Evolutionary conservation across 2,888 invertebrate genomes (phyloP).

Genomic region (Pardosa pseudoannulata): DNA sequence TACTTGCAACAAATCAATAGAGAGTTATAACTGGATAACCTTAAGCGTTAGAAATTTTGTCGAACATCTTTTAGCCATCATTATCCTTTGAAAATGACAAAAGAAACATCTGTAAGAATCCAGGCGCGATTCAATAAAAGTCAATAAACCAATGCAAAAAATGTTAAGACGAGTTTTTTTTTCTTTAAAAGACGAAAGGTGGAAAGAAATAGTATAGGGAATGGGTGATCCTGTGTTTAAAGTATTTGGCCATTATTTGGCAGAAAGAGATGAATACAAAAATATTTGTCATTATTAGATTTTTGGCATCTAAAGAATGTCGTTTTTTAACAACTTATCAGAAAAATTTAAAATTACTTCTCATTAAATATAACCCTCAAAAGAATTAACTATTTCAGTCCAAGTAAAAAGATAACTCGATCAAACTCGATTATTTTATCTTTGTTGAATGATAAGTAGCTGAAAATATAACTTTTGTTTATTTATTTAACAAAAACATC

Average conservation of each 20-base stretch:
- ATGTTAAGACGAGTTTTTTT: neutral
- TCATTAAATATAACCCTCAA: too few relatives aligned
- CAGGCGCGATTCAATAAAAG: conserved; percentile 55
- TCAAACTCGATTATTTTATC: too few relatives aligned
- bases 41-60: conserved; percentile 34
- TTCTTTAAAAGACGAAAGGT: neutral
- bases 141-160: conserved; percentile 30
- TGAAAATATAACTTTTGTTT: too few relatives aligned
- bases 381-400: too few relatives aligned
- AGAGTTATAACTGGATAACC: conserved; percentile 45
- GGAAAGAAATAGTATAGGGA: neutral
- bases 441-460: too few relatives aligned
- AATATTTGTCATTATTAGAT: conserved; percentile 7
- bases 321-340: too few relatives aligned
- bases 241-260: neutral
- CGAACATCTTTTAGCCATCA: conserved; percentile 45
- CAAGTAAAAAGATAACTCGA: too few relatives aligned
- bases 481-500: too few relatives aligned
- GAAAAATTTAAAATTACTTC: too few relatives aligned
- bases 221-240: neutral
- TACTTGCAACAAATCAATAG: conserved; percentile 25
- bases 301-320: too few relatives aligned
- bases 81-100: conserved; percentile 29
- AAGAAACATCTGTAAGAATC: conserved; percentile 29
- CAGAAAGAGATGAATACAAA: neutral